These are phyloP conservation scores for Elegia similella DNA, from an alignment of 2,888 invertebrate species.

Conservation along the genomic window DNA sequence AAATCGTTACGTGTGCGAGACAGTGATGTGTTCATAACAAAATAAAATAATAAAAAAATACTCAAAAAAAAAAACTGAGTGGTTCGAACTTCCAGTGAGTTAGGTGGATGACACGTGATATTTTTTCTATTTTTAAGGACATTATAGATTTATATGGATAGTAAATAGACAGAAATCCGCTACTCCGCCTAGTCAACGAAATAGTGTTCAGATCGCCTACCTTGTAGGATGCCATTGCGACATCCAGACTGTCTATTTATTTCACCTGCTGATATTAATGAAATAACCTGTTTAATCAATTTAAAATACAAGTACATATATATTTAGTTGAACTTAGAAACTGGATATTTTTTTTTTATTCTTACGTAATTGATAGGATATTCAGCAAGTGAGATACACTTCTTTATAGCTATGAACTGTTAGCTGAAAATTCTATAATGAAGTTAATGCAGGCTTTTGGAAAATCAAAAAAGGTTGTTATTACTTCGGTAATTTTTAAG, in stretches of 20 bases:
- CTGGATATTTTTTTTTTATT: too few relatives aligned
- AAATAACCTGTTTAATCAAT: too few relatives aligned
- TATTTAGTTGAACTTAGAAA: too few relatives aligned
- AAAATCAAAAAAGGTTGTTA: slow-evolving; percentile 7
- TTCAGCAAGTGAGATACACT: background rate
- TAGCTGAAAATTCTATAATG: background rate
- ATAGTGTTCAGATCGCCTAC: slow-evolving; percentile 42
- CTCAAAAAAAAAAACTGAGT: slow-evolving; percentile 52
- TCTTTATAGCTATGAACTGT: background rate
- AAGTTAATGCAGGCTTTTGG: slow-evolving; percentile 9
- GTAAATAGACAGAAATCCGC: slow-evolving; percentile 42
- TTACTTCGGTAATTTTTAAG: slow-evolving; percentile 1
- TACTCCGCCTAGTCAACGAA: slow-evolving; percentile 76
- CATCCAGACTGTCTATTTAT: background rate
- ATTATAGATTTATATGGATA: slow-evolving; percentile 37
- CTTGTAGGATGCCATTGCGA: slow-evolving; percentile 5
- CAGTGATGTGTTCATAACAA: slow-evolving; percentile 66
- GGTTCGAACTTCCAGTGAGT: slow-evolving; percentile 63
- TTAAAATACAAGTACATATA: too few relatives aligned
- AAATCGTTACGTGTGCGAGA: slow-evolving; percentile 25
- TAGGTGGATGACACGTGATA: slow-evolving; percentile 70
- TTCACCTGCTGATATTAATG: background rate
- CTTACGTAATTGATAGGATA: background rate
- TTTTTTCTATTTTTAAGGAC: slow-evolving; percentile 43
- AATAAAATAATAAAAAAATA: slow-evolving; percentile 52